Conservation (phyloP, 2,797 vertebrate species). For the Danio choprae region DNA sequence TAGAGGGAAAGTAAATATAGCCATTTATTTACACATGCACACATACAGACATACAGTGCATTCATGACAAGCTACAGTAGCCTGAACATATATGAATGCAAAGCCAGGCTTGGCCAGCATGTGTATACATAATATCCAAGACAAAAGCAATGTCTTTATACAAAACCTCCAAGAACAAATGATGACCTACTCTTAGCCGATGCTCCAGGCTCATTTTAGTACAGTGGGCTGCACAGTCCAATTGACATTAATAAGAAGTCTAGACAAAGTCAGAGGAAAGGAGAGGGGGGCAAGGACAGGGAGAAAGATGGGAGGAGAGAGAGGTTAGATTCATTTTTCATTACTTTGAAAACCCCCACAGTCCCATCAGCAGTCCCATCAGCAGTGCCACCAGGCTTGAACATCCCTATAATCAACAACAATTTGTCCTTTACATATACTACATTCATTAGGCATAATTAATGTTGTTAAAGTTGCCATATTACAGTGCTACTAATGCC, state of each 20-base stretch:
- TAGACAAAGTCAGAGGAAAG: slow-evolving; percentile 44
- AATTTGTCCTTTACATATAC: neutral
- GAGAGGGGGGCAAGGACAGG: neutral
- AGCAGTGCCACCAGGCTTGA: neutral
- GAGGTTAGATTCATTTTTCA: neutral
- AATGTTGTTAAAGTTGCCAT: neutral
- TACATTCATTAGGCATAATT: neutral
- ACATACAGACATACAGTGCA: slow-evolving; percentile 20
- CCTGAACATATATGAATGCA: neutral
- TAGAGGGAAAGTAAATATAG: neutral
- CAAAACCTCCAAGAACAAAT: slow-evolving; percentile 25
- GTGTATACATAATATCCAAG: slow-evolving; percentile 5
- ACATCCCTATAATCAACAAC: neutral
- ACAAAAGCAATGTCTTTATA: slow-evolving; percentile 3
- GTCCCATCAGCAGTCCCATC: neutral
- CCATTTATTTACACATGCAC: neutral
- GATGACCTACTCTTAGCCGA: slow-evolving; percentile 23
- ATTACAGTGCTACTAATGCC: neutral
- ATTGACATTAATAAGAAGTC: slow-evolving; percentile 52
- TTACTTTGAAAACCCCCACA: neutral
- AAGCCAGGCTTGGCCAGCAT: neutral
- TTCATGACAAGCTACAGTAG: neutral
- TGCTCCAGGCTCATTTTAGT: slow-evolving; percentile 30
- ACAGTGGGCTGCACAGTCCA: slow-evolving; percentile 35
- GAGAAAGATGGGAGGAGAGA: neutral